A percentile compares a stretch with the other conserved stretches of the same genome.
These are phyloP conservation scores for Natrix natrix DNA, from an alignment of 2,797 vertebrate genomes.

Conservation along the genomic window DNA sequence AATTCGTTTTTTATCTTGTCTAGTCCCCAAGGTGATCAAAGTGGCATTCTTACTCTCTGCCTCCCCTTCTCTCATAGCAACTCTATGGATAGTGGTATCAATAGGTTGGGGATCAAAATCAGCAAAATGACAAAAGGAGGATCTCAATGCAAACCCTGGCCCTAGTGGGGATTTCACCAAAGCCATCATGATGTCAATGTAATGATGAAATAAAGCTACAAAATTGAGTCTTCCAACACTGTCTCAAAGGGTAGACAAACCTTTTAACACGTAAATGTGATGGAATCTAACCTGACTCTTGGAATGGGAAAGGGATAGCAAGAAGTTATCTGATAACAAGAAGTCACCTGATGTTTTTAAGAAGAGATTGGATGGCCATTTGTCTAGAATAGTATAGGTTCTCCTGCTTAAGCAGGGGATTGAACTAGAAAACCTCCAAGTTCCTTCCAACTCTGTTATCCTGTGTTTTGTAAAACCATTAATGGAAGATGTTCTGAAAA, in stretches of 20 bases:
- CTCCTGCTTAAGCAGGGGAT: not conserved
- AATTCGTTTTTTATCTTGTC: not conserved
- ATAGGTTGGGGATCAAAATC: not conserved
- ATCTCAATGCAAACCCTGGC: not conserved
- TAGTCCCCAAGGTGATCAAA: not conserved
- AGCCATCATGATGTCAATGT: not conserved
- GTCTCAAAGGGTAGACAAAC: not conserved
- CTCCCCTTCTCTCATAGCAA: not conserved
- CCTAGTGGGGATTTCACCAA: not conserved
- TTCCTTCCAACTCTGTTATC: not conserved
- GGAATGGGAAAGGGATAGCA: not conserved
- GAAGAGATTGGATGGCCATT: not conserved
- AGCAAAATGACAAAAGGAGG: not conserved
- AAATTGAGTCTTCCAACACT: not conserved
- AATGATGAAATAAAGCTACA: not conserved
- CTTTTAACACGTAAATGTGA: not conserved
- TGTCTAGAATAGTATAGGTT: not conserved
- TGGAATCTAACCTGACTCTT: not conserved
- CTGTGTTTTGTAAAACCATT: not conserved
- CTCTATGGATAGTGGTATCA: not conserved
- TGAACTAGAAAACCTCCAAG: not conserved
- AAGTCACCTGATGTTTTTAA: not conserved
- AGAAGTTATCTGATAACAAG: not conserved
- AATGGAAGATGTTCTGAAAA: not conserved
- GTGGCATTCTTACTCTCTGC: not conserved